Base-by-base conservation (phyloP, 2,888 invertebrate species). In the Pinctada fucata region DNA sequence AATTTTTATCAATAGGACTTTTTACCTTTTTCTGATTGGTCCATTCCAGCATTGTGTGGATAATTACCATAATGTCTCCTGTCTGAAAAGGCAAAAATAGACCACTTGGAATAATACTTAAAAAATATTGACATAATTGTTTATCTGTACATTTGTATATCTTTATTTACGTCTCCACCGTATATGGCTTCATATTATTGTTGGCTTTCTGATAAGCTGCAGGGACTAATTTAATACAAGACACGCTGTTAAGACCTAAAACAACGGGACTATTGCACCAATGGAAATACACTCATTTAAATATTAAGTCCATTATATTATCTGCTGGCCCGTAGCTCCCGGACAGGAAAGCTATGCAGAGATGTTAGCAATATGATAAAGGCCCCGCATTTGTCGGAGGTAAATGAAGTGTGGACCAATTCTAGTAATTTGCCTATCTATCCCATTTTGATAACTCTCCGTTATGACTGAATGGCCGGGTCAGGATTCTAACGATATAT, bases 351-450 rank as follows among this genome's bases (percentile, higher is more conserved):
- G 31, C 31, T 31, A 31, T 31, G 31, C 58, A 58, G 8, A 58
- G 58, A 58, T 58, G 13, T 58, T 10, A 10, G 58, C 8, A 58
- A 58, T 58, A 58, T 58, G 58, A 58, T 58, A 58, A 58, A 6
- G 58, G 58, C 8, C 13, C 58, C 13, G 6, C 13, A 58, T 58
- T 6, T 6, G 58, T 10, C 13, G 58, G 13, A 58, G 58, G 58
- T 58, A 58, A 58, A 58, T 58, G 58, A 58, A 58, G 58, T 58
- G 58, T 58, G 58, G 58, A 58, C 58, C 58, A 58, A 58, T 58
- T 58, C 13, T 13, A 58, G 58, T 58, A 58, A 58, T 58, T 58
- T 58, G 58, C 58, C 58, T 58, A 58, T 58, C 58, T 58, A 58
- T 58, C 8, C 8, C 58, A 58, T 58, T 58, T 13, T 58, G 58